Evolutionary conservation across 2,797 vertebrate species (phyloP).

Genomic region (Intellagama lesueurii): DNA sequence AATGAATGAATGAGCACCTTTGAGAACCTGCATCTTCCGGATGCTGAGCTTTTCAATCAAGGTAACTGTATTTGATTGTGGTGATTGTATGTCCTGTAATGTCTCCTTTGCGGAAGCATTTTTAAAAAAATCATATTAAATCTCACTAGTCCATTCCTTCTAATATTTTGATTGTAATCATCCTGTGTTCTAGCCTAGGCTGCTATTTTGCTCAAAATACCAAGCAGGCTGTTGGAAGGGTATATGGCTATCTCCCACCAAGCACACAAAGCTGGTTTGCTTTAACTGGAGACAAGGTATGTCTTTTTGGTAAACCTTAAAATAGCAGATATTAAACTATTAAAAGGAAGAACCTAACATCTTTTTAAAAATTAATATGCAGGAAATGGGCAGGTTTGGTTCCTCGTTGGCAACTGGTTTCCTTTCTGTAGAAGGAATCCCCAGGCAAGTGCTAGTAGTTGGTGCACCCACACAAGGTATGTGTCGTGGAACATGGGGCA

Average conservation of each 20-base stretch:
- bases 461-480: slow-evolving; percentile 80
- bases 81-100: not conserved
- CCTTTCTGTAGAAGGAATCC: slow-evolving; percentile 70
- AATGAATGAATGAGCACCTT: not conserved
- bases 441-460: slow-evolving; percentile 72
- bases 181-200: slow-evolving; percentile 40
- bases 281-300: slow-evolving; percentile 76
- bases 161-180: slow-evolving; percentile 8
- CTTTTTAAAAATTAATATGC: slow-evolving; percentile 46
- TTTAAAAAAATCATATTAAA: not conserved
- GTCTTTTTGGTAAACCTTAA: not conserved
- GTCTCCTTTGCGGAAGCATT: not conserved
- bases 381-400: slow-evolving; percentile 79
- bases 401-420: slow-evolving; percentile 78
- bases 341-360: slow-evolving; percentile 8
- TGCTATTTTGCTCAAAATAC: slow-evolving; percentile 28
- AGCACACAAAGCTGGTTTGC: slow-evolving; percentile 55
- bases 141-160: not conserved
- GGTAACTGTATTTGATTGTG: not conserved
- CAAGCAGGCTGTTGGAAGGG: slow-evolving; percentile 72
- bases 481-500: slow-evolving; percentile 23
- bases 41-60: not conserved
- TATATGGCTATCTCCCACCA: slow-evolving; percentile 75
- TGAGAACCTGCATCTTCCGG: not conserved
- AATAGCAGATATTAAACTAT: not conserved